Percentiles rank a stretch among this genome's conserved stretches.
These are phyloP conservation scores for Oryzaephilus surinamensis DNA, from an alignment of 1,140 invertebrate species.

Conservation along the genomic window DNA sequence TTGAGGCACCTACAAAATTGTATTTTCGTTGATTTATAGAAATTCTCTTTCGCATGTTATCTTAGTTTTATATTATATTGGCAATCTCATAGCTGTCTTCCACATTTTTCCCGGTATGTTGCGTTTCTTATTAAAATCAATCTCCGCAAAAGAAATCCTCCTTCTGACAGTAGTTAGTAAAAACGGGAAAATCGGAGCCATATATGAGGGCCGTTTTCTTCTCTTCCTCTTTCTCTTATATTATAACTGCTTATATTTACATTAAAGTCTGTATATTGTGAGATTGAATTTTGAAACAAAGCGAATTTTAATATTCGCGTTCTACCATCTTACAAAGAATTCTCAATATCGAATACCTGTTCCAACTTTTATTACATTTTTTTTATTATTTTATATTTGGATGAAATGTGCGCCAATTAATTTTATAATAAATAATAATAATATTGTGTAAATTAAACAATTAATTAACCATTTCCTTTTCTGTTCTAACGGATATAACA, in stretches of 20 bases:
- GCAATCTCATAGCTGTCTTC: slow-evolving; percentile 10
- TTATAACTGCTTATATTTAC: slow-evolving; percentile 28
- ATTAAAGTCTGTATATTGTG: slow-evolving; percentile 23
- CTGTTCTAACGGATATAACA: too few species aligned
- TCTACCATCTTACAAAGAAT: slow-evolving; percentile 19
- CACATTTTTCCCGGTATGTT: slow-evolving; percentile 8
- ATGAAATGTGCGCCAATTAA: too few species aligned
- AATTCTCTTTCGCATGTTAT: slow-evolving; percentile 3
- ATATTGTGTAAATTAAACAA: too few species aligned
- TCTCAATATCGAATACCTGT: slow-evolving; percentile 14
- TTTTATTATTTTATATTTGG: too few species aligned
- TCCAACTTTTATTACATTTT: too few species aligned
- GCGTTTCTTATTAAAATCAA: slow-evolving; percentile 13
- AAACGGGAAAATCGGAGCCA: slow-evolving; percentile 4
- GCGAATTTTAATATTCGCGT: slow-evolving; percentile 32
- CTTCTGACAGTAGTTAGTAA: slow-evolving; percentile 8
- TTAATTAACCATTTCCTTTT: slow-evolving; percentile 3
- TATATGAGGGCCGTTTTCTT: too few species aligned
- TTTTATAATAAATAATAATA: too few species aligned
- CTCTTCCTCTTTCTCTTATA: not conserved
- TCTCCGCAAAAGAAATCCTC: slow-evolving; percentile 3
- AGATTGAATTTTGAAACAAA: slow-evolving; percentile 33
- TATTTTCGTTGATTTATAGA: not conserved
- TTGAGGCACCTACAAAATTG: too few species aligned
- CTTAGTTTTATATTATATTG: slow-evolving; percentile 8